Evolutionary conservation across 2,113 vertebrate genomes (phyloP).

Genomic region (Nothocercus julius): DNA sequence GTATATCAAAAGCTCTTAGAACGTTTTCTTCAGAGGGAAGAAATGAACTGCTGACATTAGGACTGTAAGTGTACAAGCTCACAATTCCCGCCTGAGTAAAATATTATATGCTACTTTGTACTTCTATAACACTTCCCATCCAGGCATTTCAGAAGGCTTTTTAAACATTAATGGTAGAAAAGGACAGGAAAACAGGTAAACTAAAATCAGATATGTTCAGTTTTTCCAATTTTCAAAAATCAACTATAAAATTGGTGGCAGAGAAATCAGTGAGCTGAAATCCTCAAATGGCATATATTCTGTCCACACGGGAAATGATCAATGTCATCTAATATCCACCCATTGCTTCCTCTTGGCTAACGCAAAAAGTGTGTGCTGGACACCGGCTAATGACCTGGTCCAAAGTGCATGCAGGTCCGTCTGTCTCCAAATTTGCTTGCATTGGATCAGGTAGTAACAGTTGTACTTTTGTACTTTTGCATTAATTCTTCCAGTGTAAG

Average conservation of each 20-base stretch:
- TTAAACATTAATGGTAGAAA: background rate
- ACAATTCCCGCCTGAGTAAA: constrained; percentile 16
- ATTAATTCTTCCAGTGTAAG: background rate
- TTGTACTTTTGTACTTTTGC: background rate
- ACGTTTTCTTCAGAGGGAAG: background rate
- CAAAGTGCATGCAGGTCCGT: background rate
- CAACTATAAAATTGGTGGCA: background rate
- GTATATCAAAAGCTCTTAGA: constrained; percentile 35
- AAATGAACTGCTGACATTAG: constrained; percentile 22
- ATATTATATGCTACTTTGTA: background rate
- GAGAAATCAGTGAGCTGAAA: background rate
- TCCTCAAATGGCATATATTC: background rate
- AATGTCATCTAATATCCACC: background rate
- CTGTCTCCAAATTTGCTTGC: background rate
- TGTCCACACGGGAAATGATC: background rate
- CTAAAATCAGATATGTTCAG: background rate
- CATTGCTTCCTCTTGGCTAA: background rate
- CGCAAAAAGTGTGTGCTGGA: background rate
- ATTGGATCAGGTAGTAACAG: background rate
- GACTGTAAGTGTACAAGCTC: background rate
- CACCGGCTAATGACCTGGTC: background rate
- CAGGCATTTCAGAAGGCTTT: background rate
- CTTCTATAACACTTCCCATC: background rate
- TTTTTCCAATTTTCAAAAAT: background rate
- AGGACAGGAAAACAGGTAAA: background rate